Base-by-base conservation (phyloP, 2,113 vertebrate species). In the Etia nguti region DNA sequence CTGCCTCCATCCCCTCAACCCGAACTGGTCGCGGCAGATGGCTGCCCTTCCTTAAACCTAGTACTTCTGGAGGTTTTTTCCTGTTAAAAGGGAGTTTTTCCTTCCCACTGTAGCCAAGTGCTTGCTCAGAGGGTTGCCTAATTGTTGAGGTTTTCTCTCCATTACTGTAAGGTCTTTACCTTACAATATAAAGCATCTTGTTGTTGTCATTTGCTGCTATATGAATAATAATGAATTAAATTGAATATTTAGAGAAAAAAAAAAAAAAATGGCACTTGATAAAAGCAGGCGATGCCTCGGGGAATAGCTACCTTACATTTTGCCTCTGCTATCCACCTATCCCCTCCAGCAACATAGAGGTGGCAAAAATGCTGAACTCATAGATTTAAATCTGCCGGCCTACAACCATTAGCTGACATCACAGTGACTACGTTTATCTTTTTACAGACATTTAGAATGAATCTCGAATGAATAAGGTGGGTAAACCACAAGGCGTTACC, bases 401-500 rank as follows among this genome's bases (percentile, higher is more conserved):
- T 20, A 7, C 20, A 52, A 52, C 16, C 18, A 52, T 18, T 20
- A 18, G 50, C 7, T 46, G 41, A 20, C 24, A 20, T 75, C 68
- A 75, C 68, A 29, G 46, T 0, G 22, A 18, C 26, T 48, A 73
- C 6, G 18, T 73, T 46, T 29, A 75, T 50, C 4, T 43, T 75
- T 75, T 75, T 8, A 75, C 16, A 75, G 24, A 24, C n/a, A 22
- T 13, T 41, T 2, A 36, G 24, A 59, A 65, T 13, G 16, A 16
- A 31, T 59, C 15, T 75, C 24, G 16, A 24, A 26, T 0, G 11
- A 48, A 15, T 3, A 18, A 31, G 24, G 70, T 6, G 43, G 15
- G 6, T 48, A 75, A 59, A 59, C 22, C 24, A 79, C 31, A 22
- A 46, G 50, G 13, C 6, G 46, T 92, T 86, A 96, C 95, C 95